A percentile compares a stretch with the other conserved stretches of the same genome.
These are phyloP conservation scores for Heterodera filipjevi DNA, from an alignment of 2,888 invertebrate genomes.

Conservation along the genomic window DNA sequence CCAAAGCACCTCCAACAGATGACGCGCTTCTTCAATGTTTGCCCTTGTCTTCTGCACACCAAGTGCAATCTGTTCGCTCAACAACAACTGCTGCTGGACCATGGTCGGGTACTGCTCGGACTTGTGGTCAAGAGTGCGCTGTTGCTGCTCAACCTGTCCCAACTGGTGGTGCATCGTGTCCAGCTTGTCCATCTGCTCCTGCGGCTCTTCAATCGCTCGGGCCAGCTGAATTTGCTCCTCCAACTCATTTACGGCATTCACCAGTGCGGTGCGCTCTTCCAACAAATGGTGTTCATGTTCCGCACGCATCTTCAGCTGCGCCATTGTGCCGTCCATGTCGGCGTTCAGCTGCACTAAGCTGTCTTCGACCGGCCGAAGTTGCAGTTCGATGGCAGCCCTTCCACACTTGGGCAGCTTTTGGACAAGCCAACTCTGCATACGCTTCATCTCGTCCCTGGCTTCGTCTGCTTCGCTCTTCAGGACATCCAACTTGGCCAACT, in stretches of 20 bases:
- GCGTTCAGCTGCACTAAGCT: background rate
- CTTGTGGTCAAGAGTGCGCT: background rate
- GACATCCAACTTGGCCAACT: constrained; percentile 6
- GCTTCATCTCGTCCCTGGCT: background rate
- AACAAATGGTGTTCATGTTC: background rate
- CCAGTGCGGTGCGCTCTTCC: constrained; percentile 1
- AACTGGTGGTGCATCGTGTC: background rate
- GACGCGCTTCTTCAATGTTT: background rate
- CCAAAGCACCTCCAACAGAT: constrained; percentile 1
- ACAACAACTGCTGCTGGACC: background rate
- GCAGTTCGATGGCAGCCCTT: background rate
- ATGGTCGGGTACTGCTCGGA: constrained; percentile 19
- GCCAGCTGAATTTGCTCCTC: background rate
- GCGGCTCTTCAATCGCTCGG: background rate
- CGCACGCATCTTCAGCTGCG: background rate
- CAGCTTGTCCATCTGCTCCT: background rate
- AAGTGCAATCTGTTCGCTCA: constrained; percentile 6
- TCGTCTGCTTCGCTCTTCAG: background rate
- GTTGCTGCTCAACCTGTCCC: background rate
- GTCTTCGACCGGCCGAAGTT: background rate
- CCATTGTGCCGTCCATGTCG: background rate
- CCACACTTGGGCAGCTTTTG: background rate
- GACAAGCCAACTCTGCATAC: background rate
- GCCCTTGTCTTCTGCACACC: background rate
- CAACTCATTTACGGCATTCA: background rate